Evolutionary conservation across 1,140 invertebrate genomes (phyloP).

Genomic region (Meteorus sp.): DNA sequence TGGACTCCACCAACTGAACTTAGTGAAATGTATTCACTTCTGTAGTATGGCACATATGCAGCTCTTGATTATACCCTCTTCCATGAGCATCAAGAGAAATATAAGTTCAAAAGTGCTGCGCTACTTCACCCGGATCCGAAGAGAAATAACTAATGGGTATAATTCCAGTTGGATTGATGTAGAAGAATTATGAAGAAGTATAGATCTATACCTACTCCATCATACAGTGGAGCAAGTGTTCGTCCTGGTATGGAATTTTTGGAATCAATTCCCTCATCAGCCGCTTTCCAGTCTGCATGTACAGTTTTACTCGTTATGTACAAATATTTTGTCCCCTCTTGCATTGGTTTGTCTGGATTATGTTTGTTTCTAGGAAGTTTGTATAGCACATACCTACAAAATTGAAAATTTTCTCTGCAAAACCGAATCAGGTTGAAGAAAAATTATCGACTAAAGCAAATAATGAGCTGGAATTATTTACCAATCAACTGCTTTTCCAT

Average conservation of each 20-base stretch:
- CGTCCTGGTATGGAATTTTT: constrained; percentile 72
- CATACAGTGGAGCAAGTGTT: constrained; percentile 71
- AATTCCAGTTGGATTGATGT: no score
- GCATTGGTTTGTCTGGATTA: constrained; percentile 60
- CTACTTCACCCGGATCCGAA: no score
- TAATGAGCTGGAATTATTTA: constrained; percentile 47
- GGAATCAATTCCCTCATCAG: constrained; percentile 66
- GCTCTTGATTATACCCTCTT: no score
- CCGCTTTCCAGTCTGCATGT: constrained; percentile 69
- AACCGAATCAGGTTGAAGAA: constrained; percentile 31
- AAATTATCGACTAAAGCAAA: constrained; percentile 26
- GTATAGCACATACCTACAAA: constrained; percentile 77
- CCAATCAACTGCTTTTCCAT: constrained; percentile 69
- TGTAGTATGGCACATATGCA: no score
- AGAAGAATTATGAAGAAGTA: constrained; percentile 28
- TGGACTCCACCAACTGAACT: no score
- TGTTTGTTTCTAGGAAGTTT: constrained; percentile 74
- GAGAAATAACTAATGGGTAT: no score
- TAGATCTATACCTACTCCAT: constrained; percentile 50
- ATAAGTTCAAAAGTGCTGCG: no score
- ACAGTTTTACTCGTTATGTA: constrained; percentile 70
- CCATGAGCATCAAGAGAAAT: no score
- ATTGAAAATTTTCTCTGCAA: constrained; percentile 24
- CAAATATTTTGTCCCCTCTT: constrained; percentile 70
- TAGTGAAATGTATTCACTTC: no score